These are phyloP conservation scores for Phoenicopterus ruber DNA, from an alignment of 2,113 vertebrate genomes.

Conservation along the genomic window DNA sequence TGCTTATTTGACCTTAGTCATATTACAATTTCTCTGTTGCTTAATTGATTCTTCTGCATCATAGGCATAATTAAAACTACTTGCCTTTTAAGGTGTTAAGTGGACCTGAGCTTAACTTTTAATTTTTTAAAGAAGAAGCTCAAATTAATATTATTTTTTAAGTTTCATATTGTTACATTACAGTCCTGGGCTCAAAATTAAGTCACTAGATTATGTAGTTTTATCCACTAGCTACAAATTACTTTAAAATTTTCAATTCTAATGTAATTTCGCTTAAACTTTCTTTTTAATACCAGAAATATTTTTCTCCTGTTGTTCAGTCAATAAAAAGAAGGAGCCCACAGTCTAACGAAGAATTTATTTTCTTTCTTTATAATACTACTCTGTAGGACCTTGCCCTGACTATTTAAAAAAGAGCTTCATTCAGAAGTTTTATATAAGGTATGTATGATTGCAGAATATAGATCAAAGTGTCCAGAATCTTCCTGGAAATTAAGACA, in stretches of 20 bases:
- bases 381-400: background rate
- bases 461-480: background rate
- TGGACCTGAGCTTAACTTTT: background rate
- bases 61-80: background rate
- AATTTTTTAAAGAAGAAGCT: background rate
- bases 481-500: background rate
- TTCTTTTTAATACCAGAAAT: background rate
- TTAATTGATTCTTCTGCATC: conserved; percentile 29
- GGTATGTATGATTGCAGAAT: background rate
- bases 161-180: background rate
- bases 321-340: background rate
- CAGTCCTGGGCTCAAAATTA: background rate
- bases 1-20: conserved; percentile 8
- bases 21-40: background rate
- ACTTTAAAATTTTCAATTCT: background rate
- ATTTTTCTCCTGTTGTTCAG: background rate
- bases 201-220: background rate
- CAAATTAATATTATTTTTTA: background rate
- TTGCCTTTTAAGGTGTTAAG: background rate
- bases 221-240: background rate
- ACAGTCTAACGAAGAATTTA: background rate
- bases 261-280: background rate
- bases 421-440: background rate
- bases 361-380: background rate
- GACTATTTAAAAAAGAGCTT: background rate